Percentiles rank a stretch among this genome's conserved stretches.
Evolutionary conservation across 2,113 vertebrate genomes (phyloP).

Genomic region (Sebastes fasciatus): DNA sequence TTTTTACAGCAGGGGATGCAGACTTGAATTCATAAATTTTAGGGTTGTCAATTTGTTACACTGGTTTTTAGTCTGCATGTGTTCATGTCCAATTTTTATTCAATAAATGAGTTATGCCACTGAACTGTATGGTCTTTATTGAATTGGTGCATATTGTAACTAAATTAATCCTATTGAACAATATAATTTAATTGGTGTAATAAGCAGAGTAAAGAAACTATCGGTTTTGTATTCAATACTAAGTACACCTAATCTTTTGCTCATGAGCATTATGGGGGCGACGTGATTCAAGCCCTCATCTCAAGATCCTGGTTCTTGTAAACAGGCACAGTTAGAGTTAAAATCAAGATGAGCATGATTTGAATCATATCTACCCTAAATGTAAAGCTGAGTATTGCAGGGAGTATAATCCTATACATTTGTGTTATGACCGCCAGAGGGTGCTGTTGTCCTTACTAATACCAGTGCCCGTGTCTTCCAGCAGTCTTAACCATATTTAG

Average conservation of each 20-base stretch:
- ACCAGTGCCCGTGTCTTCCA: background rate
- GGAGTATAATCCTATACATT: background rate
- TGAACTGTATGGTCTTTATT: constrained; percentile 27
- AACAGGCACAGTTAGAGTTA: no score
- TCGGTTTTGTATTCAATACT: background rate
- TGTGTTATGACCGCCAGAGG: constrained; percentile 33
- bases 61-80: constrained; percentile 99
- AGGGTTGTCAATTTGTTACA: constrained; percentile 92
- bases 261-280: no score
- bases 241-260: no score
- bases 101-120: constrained; percentile 78
- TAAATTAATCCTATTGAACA: background rate
- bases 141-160: background rate
- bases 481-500: background rate
- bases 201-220: background rate
- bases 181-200: background rate
- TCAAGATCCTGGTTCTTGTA: no score
- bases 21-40: constrained; percentile 90
- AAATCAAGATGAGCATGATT: no score
- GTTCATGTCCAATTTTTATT: constrained; percentile 95
- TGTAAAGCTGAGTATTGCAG: background rate
- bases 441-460: constrained; percentile 17
- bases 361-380: background rate
- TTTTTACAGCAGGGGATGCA: constrained; percentile 91
- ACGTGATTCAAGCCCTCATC: no score